phyloP scores from a whole-genome alignment of 2,888 invertebrate species.

The Arrhopalites spinosus region DNA sequence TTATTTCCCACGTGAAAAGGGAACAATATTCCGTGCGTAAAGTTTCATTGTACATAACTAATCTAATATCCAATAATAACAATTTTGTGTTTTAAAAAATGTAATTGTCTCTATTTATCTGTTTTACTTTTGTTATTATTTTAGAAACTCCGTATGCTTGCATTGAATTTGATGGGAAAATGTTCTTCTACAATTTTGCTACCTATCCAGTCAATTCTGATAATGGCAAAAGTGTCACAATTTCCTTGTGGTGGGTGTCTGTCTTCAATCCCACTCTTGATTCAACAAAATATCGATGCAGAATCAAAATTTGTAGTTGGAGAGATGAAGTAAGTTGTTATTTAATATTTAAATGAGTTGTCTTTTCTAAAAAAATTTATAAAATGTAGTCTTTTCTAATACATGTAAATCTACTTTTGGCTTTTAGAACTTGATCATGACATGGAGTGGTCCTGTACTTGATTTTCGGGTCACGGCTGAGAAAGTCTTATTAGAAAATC shows the following conservation, averaged over 20 bases:
- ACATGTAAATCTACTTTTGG: neutral
- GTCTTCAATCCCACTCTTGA: slow-evolving; percentile 10
- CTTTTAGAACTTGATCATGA: slow-evolving; percentile 10
- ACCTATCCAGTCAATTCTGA: slow-evolving; percentile 8
- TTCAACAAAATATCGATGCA: slow-evolving; percentile 8
- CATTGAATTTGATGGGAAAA: slow-evolving; percentile 29
- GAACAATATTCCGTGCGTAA: slow-evolving; percentile 26
- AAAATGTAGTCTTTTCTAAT: neutral
- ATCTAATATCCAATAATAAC: neutral
- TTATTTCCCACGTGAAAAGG: slow-evolving; percentile 20
- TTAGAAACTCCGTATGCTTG: slow-evolving; percentile 28
- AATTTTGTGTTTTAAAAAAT: neutral
- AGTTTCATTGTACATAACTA: neutral
- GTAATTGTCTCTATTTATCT: neutral
- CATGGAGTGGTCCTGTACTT: slow-evolving; percentile 23
- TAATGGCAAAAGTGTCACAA: slow-evolving; percentile 7
- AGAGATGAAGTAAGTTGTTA: slow-evolving; percentile 31
- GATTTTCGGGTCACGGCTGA: slow-evolving; percentile 23
- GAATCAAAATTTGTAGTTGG: slow-evolving; percentile 24
- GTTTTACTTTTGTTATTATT: too few species aligned
- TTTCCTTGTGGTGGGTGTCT: slow-evolving; percentile 31
- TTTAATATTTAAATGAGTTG: too few species aligned
- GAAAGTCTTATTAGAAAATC: slow-evolving; percentile 22
- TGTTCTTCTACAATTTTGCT: slow-evolving; percentile 31
- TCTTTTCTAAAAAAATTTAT: too few species aligned